phyloP scores from a whole-genome alignment of 2,888 invertebrate species.

The Anthrax anthrax region DNA sequence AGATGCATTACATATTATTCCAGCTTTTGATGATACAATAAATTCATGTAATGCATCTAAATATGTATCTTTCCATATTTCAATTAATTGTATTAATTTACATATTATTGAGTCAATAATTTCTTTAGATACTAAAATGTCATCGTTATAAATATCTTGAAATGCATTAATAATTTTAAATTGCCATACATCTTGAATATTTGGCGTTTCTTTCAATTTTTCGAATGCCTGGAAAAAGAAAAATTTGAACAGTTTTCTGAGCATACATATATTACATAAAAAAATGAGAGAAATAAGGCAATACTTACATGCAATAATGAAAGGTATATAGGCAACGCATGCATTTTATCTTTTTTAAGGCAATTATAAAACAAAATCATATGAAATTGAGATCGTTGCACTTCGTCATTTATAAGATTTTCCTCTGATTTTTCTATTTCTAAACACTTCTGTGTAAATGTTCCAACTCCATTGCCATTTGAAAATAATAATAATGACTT shows the following conservation, averaged over 20 bases:
- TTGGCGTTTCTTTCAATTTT: constrained; percentile 39
- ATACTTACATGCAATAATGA: constrained; percentile 47
- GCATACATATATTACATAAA: background rate
- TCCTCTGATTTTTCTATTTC: constrained; percentile 21
- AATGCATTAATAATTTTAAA: constrained; percentile 52
- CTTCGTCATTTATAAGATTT: constrained; percentile 32
- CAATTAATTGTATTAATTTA: constrained; percentile 22
- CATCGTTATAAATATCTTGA: constrained; percentile 16
- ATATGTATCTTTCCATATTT: constrained; percentile 17
- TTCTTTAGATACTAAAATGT: constrained; percentile 26
- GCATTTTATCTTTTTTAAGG: constrained; percentile 63
- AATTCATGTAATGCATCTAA: constrained; percentile 23
- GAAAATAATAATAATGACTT: constrained; percentile 61
- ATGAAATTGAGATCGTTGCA: constrained; percentile 43
- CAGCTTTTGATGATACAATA: constrained; percentile 13
- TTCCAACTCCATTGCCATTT: constrained; percentile 52
- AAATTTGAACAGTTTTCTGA: no score
- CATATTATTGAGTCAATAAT: constrained; percentile 26
- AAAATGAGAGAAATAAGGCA: constrained; percentile 10
- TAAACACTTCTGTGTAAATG: constrained; percentile 56
- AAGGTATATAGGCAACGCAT: constrained; percentile 58
- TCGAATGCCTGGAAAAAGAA: constrained; percentile 41
- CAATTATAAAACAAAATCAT: constrained; percentile 64
- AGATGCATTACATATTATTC: constrained; percentile 10
- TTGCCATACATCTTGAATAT: constrained; percentile 54